These are phyloP conservation scores for Leontopithecus rosalia DNA, from an alignment of 2,797 vertebrate species.

Conservation along the genomic window DNA sequence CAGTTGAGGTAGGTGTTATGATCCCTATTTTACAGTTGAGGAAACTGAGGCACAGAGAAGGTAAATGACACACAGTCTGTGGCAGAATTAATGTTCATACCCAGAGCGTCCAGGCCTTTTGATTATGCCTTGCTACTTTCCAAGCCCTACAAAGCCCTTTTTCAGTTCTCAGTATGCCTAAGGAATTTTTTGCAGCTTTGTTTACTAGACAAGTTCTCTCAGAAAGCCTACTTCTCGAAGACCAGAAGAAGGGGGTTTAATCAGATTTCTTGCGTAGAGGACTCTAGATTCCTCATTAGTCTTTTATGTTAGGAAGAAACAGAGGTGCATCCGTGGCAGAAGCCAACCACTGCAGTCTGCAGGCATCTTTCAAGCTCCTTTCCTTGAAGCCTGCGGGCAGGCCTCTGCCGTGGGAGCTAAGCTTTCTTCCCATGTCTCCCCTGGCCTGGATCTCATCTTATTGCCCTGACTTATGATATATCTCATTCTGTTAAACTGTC, in stretches of 20 bases:
- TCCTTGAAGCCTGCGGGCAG: not conserved
- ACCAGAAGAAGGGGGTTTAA: conserved; percentile 62
- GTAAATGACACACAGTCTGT: not conserved
- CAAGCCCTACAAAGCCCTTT: not conserved
- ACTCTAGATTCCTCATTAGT: conserved; percentile 24
- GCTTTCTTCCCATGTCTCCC: not conserved
- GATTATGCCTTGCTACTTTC: not conserved
- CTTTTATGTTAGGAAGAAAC: conserved; percentile 61
- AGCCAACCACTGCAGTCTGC: not conserved
- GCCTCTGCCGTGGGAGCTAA: not conserved
- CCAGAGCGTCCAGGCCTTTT: not conserved
- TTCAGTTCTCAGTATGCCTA: not conserved
- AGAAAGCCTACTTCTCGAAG: conserved; percentile 65
- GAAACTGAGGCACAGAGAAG: not conserved
- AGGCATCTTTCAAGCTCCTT: not conserved
- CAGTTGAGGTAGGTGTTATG: not conserved
- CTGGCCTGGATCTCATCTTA: not conserved
- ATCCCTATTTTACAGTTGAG: not conserved
- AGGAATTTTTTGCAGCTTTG: not conserved
- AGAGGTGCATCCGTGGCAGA: not conserved
- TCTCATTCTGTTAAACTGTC: not conserved
- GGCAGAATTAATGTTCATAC: not conserved
- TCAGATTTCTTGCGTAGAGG: conserved; percentile 51
- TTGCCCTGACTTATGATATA: not conserved
- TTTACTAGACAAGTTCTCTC: conserved; percentile 15